Evolutionary conservation across 2,113 vertebrate species (phyloP).

Genomic region (Saccopteryx leptura): DNA sequence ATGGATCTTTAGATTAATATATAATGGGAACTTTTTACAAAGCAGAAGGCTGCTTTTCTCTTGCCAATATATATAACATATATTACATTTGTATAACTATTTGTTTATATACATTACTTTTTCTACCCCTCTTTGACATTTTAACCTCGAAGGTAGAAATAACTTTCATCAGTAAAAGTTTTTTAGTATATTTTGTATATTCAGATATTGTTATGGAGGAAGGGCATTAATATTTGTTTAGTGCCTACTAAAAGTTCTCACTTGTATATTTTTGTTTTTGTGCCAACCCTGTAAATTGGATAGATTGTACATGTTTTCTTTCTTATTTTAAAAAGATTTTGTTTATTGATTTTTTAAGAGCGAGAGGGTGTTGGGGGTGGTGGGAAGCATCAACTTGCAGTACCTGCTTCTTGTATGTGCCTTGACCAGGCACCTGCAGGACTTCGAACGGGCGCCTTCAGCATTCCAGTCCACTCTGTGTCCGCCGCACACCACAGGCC

Average conservation of each 20-base stretch:
- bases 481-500: too few relatives aligned
- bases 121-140: neutral
- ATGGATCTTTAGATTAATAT: conserved; percentile 41
- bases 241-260: neutral
- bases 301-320: conserved; percentile 14
- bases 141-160: neutral
- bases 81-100: neutral
- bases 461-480: too few relatives aligned
- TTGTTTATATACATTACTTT: neutral
- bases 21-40: neutral
- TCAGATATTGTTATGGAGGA: neutral
- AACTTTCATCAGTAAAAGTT: neutral
- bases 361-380: too few relatives aligned
- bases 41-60: neutral
- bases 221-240: neutral
- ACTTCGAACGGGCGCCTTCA: too few relatives aligned
- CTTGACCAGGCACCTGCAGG: too few relatives aligned
- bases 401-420: too few relatives aligned
- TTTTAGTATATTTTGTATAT: conserved; percentile 1
- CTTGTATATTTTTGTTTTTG: conserved; percentile 45
- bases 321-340: neutral
- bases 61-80: neutral
- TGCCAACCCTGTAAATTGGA: conserved; percentile 3
- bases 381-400: too few relatives aligned
- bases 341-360: too few relatives aligned